Evolutionary conservation across 2,888 invertebrate species (phyloP).

Genomic region (Tenthredo notha): DNA sequence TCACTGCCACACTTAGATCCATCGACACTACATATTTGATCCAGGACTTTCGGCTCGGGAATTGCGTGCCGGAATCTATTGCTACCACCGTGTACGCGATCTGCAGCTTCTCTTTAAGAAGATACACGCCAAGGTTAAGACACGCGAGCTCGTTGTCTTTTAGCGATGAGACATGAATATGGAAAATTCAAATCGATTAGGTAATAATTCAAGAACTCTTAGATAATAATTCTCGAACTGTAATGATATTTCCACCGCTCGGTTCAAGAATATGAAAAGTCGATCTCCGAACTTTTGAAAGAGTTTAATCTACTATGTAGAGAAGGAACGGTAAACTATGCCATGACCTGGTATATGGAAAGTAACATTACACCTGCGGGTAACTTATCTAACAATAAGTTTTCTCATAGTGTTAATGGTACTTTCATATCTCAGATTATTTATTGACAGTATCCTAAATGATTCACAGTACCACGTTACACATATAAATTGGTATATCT

Average conservation of each 20-base stretch:
- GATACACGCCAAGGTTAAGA: neutral
- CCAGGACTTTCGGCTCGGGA: neutral
- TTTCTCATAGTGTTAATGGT: neutral
- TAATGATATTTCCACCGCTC: neutral
- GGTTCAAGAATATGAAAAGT: no score
- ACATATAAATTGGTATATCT: neutral
- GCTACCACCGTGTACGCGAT: neutral
- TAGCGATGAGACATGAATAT: neutral
- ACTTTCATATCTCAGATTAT: neutral
- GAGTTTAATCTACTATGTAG: no score
- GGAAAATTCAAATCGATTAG: neutral
- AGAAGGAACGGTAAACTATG: no score
- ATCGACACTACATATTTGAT: conserved; percentile 6
- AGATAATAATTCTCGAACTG: no score
- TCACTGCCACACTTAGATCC: neutral
- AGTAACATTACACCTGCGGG: no score
- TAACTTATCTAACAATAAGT: no score
- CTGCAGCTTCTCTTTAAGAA: conserved; percentile 18
- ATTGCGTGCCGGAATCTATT: conserved; percentile 2
- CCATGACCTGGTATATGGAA: no score
- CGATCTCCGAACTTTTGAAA: no score
- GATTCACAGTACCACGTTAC: neutral
- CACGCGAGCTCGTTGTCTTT: neutral
- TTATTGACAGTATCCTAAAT: neutral
- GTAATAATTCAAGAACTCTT: conserved; percentile 7